Percentiles rank a stretch among this genome's conserved stretches.
These are phyloP conservation scores for Drosophila albomicans DNA, from an alignment of 1,140 invertebrate genomes.

Conservation along the genomic window DNA sequence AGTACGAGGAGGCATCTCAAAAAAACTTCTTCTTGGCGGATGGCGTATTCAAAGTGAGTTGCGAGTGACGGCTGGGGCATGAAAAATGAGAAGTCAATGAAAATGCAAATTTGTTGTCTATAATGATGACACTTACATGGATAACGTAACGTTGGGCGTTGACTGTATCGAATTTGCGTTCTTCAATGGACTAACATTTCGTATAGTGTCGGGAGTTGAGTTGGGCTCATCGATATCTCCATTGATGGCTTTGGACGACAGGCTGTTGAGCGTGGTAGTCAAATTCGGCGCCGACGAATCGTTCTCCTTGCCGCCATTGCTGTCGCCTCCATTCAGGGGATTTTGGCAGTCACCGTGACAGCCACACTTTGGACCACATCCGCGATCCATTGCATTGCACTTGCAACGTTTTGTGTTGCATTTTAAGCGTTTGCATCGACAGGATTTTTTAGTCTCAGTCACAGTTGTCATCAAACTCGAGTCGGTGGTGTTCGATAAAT, in stretches of 20 bases:
- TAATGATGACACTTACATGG: conserved; percentile 25
- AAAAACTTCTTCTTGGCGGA: conserved; percentile 72
- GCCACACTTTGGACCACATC: conserved; percentile 52
- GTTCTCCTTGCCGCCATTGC: conserved; percentile 23
- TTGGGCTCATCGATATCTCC: neutral
- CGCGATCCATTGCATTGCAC: conserved; percentile 41
- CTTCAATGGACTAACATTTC: too few relatives aligned
- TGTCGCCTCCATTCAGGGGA: conserved; percentile 10
- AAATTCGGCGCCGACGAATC: neutral
- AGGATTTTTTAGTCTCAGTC: conserved; percentile 11
- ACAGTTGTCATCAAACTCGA: conserved; percentile 4
- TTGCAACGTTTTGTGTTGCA: conserved; percentile 66
- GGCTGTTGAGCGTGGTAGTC: neutral
- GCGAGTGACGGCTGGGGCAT: conserved; percentile 47
- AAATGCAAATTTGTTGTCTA: neutral
- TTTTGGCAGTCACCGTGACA: conserved; percentile 50
- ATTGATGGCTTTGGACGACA: neutral
- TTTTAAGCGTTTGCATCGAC: conserved; percentile 55
- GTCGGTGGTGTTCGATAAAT: conserved; percentile 13
- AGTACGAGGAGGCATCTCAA: conserved; percentile 6
- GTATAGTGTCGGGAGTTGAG: too few relatives aligned
- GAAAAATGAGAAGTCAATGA: conserved; percentile 6
- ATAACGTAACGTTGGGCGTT: too few relatives aligned
- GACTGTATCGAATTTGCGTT: too few relatives aligned
- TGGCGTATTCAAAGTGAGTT: conserved; percentile 53